These are phyloP conservation scores for Microplitis demolitor DNA, from an alignment of 1,140 invertebrate species.

Conservation along the genomic window DNA sequence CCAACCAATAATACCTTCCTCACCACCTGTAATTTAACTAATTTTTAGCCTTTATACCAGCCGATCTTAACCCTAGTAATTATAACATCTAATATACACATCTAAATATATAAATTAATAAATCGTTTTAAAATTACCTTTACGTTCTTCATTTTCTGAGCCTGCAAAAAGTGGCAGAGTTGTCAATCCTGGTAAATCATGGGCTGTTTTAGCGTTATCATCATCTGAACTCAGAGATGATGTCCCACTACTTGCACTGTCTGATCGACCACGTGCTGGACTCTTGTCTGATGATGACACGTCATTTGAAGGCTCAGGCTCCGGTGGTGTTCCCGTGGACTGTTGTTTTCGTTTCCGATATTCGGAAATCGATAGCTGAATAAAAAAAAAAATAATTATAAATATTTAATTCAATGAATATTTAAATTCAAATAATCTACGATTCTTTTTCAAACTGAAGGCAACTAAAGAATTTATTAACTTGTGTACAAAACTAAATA, in stretches of 20 bases:
- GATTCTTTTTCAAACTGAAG: too few species aligned
- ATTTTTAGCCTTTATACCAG: conserved; percentile 31
- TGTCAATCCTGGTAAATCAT: conserved; percentile 46
- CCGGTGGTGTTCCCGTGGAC: conserved; percentile 51
- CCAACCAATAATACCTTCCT: conserved; percentile 56
- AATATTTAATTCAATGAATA: neutral
- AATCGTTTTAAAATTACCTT: conserved; percentile 44
- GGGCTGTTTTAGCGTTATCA: conserved; percentile 49
- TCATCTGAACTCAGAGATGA: conserved; percentile 63
- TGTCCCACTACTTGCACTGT: conserved; percentile 62
- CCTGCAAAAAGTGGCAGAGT: conserved; percentile 53
- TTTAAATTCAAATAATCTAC: neutral
- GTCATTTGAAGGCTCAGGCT: conserved; percentile 50
- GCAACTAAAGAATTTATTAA: too few species aligned
- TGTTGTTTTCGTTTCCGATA: conserved; percentile 71
- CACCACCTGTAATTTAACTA: conserved; percentile 39
- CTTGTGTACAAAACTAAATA: too few species aligned
- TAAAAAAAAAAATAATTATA: conserved; percentile 30
- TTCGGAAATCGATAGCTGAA: conserved; percentile 72
- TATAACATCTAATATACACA: too few species aligned
- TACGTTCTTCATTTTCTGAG: conserved; percentile 53
- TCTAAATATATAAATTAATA: neutral
- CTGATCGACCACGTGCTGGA: conserved; percentile 53
- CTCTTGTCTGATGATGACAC: conserved; percentile 51
- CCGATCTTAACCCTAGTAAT: conserved; percentile 18